A percentile compares a stretch with the other conserved stretches of the same genome.
These are phyloP conservation scores for Pseudococcus viburni DNA, from an alignment of 2,888 invertebrate species.

Conservation along the genomic window DNA sequence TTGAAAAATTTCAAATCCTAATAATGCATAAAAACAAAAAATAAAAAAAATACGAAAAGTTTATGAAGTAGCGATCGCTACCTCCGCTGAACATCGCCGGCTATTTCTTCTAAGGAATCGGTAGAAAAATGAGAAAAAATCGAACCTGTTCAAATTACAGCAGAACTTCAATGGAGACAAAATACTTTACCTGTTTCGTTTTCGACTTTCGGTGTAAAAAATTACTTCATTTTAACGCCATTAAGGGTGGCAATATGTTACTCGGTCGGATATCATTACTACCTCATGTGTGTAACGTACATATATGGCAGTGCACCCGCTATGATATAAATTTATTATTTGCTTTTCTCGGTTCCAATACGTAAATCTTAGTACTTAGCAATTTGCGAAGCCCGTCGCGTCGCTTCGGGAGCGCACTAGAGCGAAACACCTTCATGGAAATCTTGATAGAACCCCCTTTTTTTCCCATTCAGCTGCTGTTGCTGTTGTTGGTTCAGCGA, in stretches of 20 bases:
- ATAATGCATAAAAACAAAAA: no score
- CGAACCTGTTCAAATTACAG: neutral
- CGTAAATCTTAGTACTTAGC: conserved; percentile 31
- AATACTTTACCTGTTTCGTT: neutral
- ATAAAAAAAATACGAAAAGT: no score
- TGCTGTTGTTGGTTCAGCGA: neutral
- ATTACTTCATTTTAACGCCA: neutral
- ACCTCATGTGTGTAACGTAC: neutral
- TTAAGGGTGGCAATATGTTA: neutral
- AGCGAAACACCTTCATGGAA: neutral
- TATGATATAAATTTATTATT: conserved; percentile 39
- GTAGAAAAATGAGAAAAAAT: neutral
- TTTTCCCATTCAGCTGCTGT: neutral
- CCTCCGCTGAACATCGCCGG: no score
- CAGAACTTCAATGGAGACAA: neutral
- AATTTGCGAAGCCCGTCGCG: neutral
- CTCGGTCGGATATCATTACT: neutral
- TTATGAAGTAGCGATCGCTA: no score
- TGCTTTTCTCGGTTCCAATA: conserved; percentile 2
- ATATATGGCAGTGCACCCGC: neutral
- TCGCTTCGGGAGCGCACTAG: neutral
- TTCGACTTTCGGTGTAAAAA: neutral
- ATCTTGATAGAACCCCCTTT: neutral
- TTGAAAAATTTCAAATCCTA: no score
- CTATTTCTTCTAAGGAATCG: no score